Conservation (phyloP, 2,113 vertebrate species). For the Herpailurus yagouaroundi region DNA sequence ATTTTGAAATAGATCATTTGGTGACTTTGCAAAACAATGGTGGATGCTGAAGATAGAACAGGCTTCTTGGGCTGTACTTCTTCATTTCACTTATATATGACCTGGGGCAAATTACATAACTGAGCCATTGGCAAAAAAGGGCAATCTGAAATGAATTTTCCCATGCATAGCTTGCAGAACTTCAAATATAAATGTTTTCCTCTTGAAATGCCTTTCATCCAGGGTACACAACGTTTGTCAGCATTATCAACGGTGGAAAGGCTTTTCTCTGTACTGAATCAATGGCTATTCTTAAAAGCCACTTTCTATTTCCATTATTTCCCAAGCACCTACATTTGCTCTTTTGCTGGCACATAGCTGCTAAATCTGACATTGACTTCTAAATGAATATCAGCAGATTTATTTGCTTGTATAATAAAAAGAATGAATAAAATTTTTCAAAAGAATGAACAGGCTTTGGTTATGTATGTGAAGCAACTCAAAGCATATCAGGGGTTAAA, state of each 20-base stretch:
- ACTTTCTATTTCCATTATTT: not conserved
- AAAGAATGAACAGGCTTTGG: not conserved
- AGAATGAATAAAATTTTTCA: not conserved
- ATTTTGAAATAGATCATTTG: not conserved
- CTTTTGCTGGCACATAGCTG: not conserved
- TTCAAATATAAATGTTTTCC: not conserved
- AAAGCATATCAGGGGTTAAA: not conserved
- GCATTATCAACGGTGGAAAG: not conserved
- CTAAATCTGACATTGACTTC: not conserved
- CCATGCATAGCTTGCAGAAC: not conserved
- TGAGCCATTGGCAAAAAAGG: not conserved
- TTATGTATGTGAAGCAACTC: not conserved
- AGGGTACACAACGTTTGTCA: not conserved
- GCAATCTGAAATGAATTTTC: not conserved
- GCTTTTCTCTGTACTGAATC: not conserved
- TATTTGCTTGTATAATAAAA: slow-evolving; percentile 31
- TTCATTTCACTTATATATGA: not conserved
- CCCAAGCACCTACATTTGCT: not conserved
- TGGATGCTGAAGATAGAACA: not conserved
- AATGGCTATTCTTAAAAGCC: not conserved
- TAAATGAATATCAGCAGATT: not conserved
- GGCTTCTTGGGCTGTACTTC: not conserved
- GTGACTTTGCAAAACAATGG: not conserved
- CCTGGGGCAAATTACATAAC: not conserved
- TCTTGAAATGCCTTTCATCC: not conserved